phyloP scores from a whole-genome alignment of 2,888 invertebrate genomes.

The Drosophila anomelani region DNA sequence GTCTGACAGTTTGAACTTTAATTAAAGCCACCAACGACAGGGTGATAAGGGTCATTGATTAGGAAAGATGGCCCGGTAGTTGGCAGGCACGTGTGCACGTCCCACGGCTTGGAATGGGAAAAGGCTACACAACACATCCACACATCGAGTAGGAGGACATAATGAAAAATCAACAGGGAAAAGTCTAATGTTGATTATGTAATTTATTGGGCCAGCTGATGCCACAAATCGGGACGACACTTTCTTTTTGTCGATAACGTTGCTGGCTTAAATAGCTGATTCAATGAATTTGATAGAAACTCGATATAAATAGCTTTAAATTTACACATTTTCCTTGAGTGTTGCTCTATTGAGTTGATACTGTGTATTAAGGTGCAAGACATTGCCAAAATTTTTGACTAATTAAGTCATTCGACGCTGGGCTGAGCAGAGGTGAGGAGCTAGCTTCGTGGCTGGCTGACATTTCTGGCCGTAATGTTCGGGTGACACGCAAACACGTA shows the following conservation, averaged over 20 bases:
- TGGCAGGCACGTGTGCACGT: constrained; percentile 57
- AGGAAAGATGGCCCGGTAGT: constrained; percentile 47
- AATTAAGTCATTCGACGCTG: constrained; percentile 63
- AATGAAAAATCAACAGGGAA: constrained; percentile 59
- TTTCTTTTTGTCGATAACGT: background rate
- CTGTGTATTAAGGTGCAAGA: constrained; percentile 11
- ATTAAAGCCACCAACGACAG: constrained; percentile 58
- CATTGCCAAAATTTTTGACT: constrained; percentile 69
- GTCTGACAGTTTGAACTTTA: constrained; percentile 68
- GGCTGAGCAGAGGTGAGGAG: background rate
- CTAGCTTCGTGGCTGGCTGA: constrained; percentile 20
- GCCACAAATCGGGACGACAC: background rate
- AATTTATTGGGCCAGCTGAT: constrained; percentile 50
- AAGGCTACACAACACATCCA: constrained; percentile 12
- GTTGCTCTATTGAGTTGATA: background rate
- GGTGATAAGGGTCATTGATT: constrained; percentile 70
- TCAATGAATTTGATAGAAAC: background rate
- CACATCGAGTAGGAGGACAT: constrained; percentile 23
- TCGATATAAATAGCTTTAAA: background rate
- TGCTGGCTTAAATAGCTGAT: constrained; percentile 3
- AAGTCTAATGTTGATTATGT: constrained; percentile 51
- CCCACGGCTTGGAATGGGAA: background rate
- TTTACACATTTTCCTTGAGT: background rate
- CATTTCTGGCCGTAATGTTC: constrained; percentile 57
- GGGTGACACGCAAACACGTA: constrained; percentile 71